Conservation (phyloP, 1,140 invertebrate genomes). For the Heliconius melpomene region DNA sequence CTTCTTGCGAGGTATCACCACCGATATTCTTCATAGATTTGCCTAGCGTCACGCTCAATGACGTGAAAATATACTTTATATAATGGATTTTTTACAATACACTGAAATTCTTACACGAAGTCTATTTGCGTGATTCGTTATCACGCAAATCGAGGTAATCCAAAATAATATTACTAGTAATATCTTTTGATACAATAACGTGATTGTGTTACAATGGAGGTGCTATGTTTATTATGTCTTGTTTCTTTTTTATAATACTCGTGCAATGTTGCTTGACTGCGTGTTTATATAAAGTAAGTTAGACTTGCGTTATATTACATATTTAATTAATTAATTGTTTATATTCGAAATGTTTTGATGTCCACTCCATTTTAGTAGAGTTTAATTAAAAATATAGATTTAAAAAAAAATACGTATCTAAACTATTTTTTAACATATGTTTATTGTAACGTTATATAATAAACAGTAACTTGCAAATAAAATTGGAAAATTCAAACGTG, state of each 20-base stretch:
- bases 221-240: slow-evolving; percentile 42
- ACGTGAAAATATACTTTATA: slow-evolving; percentile 22
- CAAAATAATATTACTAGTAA: slow-evolving; percentile 36
- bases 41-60: slow-evolving; percentile 45
- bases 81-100: slow-evolving; percentile 25
- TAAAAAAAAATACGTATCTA: background rate
- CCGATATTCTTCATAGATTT: slow-evolving; percentile 69
- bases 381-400: background rate
- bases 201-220: slow-evolving; percentile 44
- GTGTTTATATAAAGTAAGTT: background rate
- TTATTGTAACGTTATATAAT: background rate
- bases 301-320: background rate
- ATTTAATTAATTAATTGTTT: slow-evolving; percentile 5
- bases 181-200: slow-evolving; percentile 40
- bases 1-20: slow-evolving; percentile 68
- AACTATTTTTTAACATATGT: background rate
- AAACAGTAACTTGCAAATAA: slow-evolving; percentile 8
- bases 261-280: slow-evolving; percentile 17
- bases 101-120: slow-evolving; percentile 11
- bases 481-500: slow-evolving; percentile 29
- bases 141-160: slow-evolving; percentile 26
- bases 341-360: background rate
- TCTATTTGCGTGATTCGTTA: slow-evolving; percentile 36
- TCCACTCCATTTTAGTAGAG: background rate
- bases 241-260: slow-evolving; percentile 32